A percentile compares a stretch with the other conserved stretches of the same genome.
These are phyloP conservation scores for Tineola bisselliella DNA, from an alignment of 2,888 invertebrate species.

Conservation along the genomic window DNA sequence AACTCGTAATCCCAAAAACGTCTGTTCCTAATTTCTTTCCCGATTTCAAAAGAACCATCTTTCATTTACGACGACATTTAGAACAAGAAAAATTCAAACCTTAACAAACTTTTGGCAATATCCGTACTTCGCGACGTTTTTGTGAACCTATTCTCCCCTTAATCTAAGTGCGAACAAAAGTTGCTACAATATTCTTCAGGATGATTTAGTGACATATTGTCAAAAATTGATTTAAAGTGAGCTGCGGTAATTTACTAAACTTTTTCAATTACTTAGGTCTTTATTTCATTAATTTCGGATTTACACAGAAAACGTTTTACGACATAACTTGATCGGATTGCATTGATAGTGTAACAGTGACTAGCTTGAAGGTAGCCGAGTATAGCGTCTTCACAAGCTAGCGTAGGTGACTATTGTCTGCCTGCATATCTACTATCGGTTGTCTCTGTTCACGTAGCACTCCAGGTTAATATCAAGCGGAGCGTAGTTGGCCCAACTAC, in stretches of 20 bases:
- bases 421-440: no score
- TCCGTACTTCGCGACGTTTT: slow-evolving; percentile 57
- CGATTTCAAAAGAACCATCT: slow-evolving; percentile 65
- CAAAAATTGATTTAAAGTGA: background rate
- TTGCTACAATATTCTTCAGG: slow-evolving; percentile 38
- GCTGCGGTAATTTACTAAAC: slow-evolving; percentile 28
- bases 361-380: no score
- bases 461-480: no score
- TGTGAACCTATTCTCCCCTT: slow-evolving; percentile 62
- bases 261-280: background rate
- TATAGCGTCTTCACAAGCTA: no score
- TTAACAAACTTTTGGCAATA: slow-evolving; percentile 65
- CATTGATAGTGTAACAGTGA: no score
- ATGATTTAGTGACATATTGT: slow-evolving; percentile 22
- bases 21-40: slow-evolving; percentile 65
- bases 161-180: slow-evolving; percentile 57
- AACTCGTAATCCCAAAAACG: slow-evolving; percentile 62
- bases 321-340: no score
- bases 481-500: no score
- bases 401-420: no score
- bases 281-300: background rate
- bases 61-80: slow-evolving; percentile 65
- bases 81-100: slow-evolving; percentile 63
- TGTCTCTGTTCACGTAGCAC: no score
- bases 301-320: no score